phyloP scores from a whole-genome alignment of 2,797 vertebrate species.

The Anguilla obscura region DNA sequence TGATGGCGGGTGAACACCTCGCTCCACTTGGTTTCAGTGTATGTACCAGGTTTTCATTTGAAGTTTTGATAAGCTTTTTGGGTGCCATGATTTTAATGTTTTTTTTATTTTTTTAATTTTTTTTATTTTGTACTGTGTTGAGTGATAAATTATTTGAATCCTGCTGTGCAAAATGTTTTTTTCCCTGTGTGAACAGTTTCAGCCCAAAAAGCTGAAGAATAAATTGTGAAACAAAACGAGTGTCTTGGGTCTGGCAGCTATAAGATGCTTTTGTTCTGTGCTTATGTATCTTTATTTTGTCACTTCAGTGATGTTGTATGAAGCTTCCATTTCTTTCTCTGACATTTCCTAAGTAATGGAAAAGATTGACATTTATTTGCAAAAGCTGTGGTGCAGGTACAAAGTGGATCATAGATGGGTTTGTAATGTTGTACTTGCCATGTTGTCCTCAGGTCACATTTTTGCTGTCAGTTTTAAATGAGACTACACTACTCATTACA shows the following conservation, averaged over 20 bases:
- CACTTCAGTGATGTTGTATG: conserved; percentile 3
- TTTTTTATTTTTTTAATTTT: background rate
- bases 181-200: background rate
- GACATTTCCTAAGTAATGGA: background rate
- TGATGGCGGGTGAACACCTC: background rate
- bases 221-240: background rate
- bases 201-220: background rate
- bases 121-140: background rate
- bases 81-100: background rate
- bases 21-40: background rate
- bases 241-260: background rate
- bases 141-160: conserved; percentile 4
- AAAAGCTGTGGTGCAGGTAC: background rate
- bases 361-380: background rate
- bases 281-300: background rate
- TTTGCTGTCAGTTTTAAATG: background rate
- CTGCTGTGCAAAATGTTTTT: background rate
- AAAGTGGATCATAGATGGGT: background rate
- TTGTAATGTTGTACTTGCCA: background rate
- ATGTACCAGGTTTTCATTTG: background rate
- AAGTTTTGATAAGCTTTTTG: background rate
- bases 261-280: background rate
- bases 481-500: background rate
- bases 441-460: background rate
- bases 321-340: background rate